phyloP scores from a whole-genome alignment of 2,797 vertebrate genomes.

The Ceyx erithaca region DNA sequence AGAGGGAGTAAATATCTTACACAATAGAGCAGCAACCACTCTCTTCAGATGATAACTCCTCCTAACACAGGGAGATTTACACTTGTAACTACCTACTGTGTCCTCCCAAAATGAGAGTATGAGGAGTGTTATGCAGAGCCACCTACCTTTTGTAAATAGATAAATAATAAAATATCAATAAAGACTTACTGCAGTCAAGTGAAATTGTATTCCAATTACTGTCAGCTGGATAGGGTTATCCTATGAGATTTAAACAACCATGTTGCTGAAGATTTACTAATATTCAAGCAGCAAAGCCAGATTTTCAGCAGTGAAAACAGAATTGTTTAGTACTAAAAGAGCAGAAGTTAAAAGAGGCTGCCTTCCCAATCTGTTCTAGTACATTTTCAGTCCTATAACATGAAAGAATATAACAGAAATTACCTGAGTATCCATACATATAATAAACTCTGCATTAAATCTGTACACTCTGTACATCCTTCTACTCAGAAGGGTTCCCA shows the following conservation, averaged over 20 bases:
- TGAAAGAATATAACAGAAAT: conserved; percentile 25
- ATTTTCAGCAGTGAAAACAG: neutral
- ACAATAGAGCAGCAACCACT: neutral
- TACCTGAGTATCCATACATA: conserved; percentile 8
- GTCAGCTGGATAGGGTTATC: neutral
- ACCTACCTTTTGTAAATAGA: neutral
- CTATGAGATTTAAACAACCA: neutral
- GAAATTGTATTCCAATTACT: neutral
- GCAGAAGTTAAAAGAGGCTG: neutral
- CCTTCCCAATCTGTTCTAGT: conserved; percentile 1
- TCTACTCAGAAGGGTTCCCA: conserved; percentile 22
- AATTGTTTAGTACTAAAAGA: neutral
- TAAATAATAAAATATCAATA: neutral
- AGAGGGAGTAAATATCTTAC: neutral
- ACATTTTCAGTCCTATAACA: neutral
- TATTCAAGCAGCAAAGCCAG: neutral
- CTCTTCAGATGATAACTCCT: neutral
- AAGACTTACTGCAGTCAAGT: neutral
- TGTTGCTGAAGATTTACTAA: neutral
- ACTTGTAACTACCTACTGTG: neutral
- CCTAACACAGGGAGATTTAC: neutral
- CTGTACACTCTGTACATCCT: conserved; percentile 29
- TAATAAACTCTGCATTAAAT: conserved; percentile 14
- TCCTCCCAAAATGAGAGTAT: neutral
- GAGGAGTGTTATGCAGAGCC: neutral